A percentile compares a stretch with the other conserved stretches of the same genome.
Evolutionary conservation across 2,113 vertebrate genomes (phyloP).

Genomic region (Antechinus stuartii): DNA sequence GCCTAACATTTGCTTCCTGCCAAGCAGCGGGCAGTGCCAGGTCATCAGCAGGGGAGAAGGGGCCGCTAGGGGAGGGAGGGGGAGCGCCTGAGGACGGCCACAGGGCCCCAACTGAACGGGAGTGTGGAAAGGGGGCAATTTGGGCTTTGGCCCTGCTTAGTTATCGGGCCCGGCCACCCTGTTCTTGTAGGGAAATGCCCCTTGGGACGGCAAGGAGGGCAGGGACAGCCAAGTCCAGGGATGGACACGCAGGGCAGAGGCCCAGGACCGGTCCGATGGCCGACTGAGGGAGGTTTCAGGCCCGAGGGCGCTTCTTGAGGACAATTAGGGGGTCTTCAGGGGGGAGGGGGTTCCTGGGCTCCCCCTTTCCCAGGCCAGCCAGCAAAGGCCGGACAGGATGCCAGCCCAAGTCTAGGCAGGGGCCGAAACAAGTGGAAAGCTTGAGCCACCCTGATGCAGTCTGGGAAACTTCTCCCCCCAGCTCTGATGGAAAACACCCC

Average conservation of each 20-base stretch:
- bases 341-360: neutral
- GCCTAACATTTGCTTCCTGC: neutral
- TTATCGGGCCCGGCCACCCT: no score
- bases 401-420: neutral
- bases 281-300: neutral
- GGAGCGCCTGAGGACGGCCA: neutral
- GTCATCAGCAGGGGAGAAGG: neutral
- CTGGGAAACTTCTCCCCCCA: neutral
- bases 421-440: neutral
- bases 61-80: no score
- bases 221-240: neutral
- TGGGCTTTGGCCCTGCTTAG: neutral
- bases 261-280: no score
- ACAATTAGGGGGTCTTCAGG: neutral
- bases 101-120: neutral
- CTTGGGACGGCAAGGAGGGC: neutral
- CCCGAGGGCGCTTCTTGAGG: neutral
- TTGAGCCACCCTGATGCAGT: neutral
- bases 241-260: neutral
- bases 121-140: neutral
- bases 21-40: neutral
- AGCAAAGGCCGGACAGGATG: neutral
- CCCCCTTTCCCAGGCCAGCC: no score
- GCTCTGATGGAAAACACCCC: neutral
- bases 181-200: neutral